These are phyloP conservation scores for Azemiops feae DNA, from an alignment of 2,113 vertebrate species.

Conservation along the genomic window DNA sequence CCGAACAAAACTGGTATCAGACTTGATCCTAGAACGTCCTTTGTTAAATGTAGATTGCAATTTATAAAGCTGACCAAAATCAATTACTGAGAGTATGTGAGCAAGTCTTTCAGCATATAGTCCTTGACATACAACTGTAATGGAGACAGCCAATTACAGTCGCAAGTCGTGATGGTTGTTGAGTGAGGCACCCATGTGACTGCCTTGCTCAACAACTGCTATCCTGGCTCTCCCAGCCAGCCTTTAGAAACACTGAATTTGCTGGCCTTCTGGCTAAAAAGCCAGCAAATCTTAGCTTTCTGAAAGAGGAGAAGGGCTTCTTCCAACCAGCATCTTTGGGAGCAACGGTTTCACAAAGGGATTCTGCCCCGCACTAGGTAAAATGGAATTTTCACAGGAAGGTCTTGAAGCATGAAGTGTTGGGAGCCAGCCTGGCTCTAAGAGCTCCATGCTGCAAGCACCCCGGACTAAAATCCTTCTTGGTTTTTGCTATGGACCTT, in stretches of 20 bases:
- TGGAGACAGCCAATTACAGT: background rate
- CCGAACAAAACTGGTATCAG: background rate
- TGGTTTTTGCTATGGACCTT: background rate
- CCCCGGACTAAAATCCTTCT: background rate
- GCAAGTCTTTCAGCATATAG: background rate
- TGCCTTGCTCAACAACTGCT: background rate
- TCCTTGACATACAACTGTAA: background rate
- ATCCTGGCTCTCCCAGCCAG: background rate
- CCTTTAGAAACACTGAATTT: background rate
- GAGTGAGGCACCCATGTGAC: background rate
- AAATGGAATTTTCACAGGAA: background rate
- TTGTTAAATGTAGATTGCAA: background rate
- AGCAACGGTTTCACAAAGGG: background rate
- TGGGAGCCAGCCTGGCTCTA: background rate
- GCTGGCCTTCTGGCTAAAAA: background rate
- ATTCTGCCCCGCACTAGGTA: background rate
- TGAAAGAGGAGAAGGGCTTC: background rate
- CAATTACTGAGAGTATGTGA: background rate
- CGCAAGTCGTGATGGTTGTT: background rate
- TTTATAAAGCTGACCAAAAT: background rate
- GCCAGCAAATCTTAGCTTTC: background rate
- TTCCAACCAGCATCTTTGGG: background rate
- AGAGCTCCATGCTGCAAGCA: no score
- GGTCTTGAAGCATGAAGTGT: background rate
- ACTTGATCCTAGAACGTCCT: background rate